phyloP scores from a whole-genome alignment of 64 coral and sea anemone genomes.

The Trachythela sp. region DNA sequence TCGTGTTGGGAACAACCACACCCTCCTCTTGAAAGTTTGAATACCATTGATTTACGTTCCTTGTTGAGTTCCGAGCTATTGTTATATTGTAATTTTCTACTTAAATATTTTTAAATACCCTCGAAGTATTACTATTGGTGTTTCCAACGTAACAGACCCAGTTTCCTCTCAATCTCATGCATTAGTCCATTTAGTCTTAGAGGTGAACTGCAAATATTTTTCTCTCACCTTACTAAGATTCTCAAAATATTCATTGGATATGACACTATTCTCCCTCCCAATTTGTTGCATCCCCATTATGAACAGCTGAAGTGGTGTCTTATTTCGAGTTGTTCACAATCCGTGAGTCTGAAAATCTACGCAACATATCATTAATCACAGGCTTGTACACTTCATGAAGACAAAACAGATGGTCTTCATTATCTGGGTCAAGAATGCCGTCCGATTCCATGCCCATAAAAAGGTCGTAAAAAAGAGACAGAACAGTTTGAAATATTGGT shows the following conservation, averaged over 20 bases:
- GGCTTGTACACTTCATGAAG: neutral
- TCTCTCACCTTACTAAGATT: neutral
- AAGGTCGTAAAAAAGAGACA: constrained; percentile 6
- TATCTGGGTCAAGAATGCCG: neutral
- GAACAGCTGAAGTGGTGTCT: neutral
- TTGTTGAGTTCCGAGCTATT: neutral
- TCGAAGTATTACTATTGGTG: neutral
- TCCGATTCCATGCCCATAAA: neutral
- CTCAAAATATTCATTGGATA: neutral
- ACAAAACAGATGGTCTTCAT: neutral
- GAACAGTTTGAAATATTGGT: too few relatives aligned
- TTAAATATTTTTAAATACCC: neutral
- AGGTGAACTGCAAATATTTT: neutral
- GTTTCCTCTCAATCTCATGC: neutral
- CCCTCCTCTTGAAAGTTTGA: neutral
- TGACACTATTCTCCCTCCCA: neutral
- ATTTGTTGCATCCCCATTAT: neutral
- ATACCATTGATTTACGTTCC: neutral
- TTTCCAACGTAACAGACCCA: too few relatives aligned
- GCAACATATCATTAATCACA: neutral
- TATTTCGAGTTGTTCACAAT: neutral
- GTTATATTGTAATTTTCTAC: neutral
- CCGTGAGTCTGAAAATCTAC: neutral
- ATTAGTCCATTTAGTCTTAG: neutral
- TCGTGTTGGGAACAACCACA: neutral